Evolutionary conservation across 2,888 invertebrate genomes (phyloP).

Genomic region (Endotricha flammealis): DNA sequence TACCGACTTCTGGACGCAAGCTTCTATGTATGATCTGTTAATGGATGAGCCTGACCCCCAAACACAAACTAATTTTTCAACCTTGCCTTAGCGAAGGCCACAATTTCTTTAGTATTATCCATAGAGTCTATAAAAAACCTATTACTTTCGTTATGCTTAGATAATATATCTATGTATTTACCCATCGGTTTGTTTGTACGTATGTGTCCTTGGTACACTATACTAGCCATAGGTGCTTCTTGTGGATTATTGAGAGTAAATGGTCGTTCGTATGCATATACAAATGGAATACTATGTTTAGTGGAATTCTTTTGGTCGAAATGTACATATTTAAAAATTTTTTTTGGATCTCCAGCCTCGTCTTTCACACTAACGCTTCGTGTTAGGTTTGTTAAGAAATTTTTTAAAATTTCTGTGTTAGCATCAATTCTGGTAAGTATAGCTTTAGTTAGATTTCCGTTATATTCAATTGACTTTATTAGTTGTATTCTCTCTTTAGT

Average conservation of each 20-base stretch:
- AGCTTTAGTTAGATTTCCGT: slow-evolving; percentile 48
- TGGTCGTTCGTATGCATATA: slow-evolving; percentile 39
- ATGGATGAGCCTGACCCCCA: too few relatives aligned
- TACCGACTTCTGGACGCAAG: too few relatives aligned
- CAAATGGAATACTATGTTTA: slow-evolving; percentile 35
- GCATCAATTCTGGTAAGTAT: slow-evolving; percentile 54
- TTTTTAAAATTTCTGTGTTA: slow-evolving; percentile 50
- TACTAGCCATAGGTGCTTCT: neutral
- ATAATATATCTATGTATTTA: too few relatives aligned
- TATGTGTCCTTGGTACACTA: neutral
- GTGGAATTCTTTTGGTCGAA: slow-evolving; percentile 20
- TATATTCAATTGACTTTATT: slow-evolving; percentile 36
- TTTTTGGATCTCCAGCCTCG: neutral
- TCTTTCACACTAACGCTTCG: neutral
- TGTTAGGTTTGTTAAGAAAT: slow-evolving; percentile 44
- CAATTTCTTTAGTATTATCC: too few relatives aligned
- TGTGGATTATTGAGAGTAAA: slow-evolving; percentile 8
- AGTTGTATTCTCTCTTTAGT: slow-evolving; percentile 20
- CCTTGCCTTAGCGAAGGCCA: too few relatives aligned
- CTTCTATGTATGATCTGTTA: too few relatives aligned
- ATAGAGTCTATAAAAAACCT: too few relatives aligned
- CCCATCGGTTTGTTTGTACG: neutral
- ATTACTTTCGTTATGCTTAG: too few relatives aligned
- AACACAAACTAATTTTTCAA: too few relatives aligned
- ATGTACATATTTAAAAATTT: too few relatives aligned